Percentiles rank a stretch among this genome's conserved stretches.
These are phyloP conservation scores for Zele albiditarsus DNA, from an alignment of 2,888 invertebrate species.

Conservation along the genomic window DNA sequence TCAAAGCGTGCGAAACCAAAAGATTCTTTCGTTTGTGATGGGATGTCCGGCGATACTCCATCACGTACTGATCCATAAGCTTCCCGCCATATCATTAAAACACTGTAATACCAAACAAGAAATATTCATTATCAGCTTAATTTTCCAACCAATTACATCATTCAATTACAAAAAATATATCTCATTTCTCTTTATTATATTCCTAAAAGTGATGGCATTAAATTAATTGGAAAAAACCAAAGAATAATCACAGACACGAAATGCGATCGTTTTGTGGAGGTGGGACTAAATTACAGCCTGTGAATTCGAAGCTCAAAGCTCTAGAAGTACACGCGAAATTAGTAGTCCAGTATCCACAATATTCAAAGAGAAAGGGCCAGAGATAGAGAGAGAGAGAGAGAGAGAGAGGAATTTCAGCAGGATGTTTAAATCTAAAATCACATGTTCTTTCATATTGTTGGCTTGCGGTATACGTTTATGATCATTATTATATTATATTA, in stretches of 20 bases:
- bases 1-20: constrained; percentile 70
- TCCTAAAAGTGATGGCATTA: background rate
- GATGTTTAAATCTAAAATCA: background rate
- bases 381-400: no score
- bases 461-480: background rate
- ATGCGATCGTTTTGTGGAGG: background rate
- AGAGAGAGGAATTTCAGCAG: background rate
- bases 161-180: background rate
- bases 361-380: background rate
- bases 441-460: background rate
- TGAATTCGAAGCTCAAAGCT: background rate
- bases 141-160: background rate
- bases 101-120: constrained; percentile 50
- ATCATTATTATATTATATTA: no score
- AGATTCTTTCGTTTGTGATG: constrained; percentile 48
- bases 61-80: constrained; percentile 55
- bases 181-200: background rate
- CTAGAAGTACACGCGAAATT: background rate
- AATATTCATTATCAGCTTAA: no score
- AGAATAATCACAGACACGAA: background rate
- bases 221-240: background rate
- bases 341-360: background rate
- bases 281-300: background rate
- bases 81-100: constrained; percentile 54
- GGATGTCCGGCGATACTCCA: constrained; percentile 41